Evolutionary conservation across 1,140 invertebrate genomes (phyloP).

Genomic region (Portunus trituberculatus): DNA sequence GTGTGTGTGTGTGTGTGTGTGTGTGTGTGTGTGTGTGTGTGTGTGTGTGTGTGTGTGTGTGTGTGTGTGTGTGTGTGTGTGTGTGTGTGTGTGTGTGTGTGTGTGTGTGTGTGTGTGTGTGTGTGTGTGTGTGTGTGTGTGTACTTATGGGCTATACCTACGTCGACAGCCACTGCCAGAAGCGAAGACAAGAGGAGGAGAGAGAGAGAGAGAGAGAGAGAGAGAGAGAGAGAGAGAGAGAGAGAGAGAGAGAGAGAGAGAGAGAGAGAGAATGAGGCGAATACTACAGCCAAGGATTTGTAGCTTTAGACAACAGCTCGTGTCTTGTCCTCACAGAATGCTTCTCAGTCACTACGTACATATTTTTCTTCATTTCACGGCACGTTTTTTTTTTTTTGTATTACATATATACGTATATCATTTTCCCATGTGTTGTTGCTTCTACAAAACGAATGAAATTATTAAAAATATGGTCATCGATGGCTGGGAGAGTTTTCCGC

Average conservation of each 20-base stretch:
- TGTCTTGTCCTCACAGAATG: no score
- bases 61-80: constrained; percentile 29
- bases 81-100: background rate
- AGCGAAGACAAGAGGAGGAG: background rate
- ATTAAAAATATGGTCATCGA: background rate
- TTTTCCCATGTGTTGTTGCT: background rate
- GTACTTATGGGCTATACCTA: background rate
- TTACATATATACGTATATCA: background rate
- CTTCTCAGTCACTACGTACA: no score
- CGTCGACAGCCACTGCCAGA: background rate
- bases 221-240: background rate
- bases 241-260: background rate
- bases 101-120: constrained; percentile 35
- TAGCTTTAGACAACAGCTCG: no score
- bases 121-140: constrained; percentile 55
- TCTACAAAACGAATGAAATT: background rate
- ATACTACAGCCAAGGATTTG: no score
- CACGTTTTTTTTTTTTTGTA: background rate
- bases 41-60: constrained; percentile 16
- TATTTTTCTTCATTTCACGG: background rate
- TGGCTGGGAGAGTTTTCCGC: background rate
- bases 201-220: no score
- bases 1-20: constrained; percentile 17
- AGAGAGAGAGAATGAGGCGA: no score
- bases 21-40: constrained; percentile 16